These are phyloP conservation scores for Pagetopsis macropterus DNA, from an alignment of 2,797 vertebrate species.

Conservation along the genomic window DNA sequence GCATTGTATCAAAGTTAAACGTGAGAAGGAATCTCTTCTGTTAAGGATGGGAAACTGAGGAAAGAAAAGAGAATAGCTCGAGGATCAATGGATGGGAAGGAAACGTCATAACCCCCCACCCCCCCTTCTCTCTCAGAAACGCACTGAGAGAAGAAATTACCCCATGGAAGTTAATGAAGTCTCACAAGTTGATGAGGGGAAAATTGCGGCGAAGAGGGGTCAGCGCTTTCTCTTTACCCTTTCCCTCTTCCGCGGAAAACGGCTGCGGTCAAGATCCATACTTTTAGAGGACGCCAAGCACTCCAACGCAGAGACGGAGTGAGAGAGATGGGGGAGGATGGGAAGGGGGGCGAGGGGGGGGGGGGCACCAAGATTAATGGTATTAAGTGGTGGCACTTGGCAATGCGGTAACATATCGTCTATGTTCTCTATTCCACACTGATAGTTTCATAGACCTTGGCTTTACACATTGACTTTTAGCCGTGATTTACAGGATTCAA, in stretches of 20 bases:
- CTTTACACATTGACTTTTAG: conserved; percentile 75
- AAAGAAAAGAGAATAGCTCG: conserved; percentile 5
- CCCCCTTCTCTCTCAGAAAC: conserved; percentile 47
- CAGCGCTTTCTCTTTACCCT: conserved; percentile 84
- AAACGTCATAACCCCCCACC: conserved; percentile 48
- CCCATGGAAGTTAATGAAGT: conserved; percentile 85
- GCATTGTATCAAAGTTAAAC: neutral
- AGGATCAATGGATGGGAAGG: conserved; percentile 29
- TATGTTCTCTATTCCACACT: conserved; percentile 71
- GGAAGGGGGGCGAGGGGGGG: conserved; percentile 7
- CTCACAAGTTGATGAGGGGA: conserved; percentile 82
- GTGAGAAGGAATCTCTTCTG: neutral
- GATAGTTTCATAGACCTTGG: conserved; percentile 81
- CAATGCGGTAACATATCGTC: conserved; percentile 77
- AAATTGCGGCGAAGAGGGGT: conserved; percentile 85
- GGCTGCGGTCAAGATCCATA: conserved; percentile 82
- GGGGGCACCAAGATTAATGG: conserved; percentile 75
- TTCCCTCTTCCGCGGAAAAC: conserved; percentile 82
- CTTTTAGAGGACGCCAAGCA: conserved; percentile 83
- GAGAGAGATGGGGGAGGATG: conserved; percentile 46
- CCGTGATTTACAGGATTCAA: conserved; percentile 79
- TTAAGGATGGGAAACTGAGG: conserved; percentile 13
- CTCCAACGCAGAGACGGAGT: conserved; percentile 72
- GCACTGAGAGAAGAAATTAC: conserved; percentile 80
- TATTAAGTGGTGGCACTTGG: conserved; percentile 83